Base-by-base conservation (phyloP, 2,113 vertebrate genomes). In the Sylvietta virens region DNA sequence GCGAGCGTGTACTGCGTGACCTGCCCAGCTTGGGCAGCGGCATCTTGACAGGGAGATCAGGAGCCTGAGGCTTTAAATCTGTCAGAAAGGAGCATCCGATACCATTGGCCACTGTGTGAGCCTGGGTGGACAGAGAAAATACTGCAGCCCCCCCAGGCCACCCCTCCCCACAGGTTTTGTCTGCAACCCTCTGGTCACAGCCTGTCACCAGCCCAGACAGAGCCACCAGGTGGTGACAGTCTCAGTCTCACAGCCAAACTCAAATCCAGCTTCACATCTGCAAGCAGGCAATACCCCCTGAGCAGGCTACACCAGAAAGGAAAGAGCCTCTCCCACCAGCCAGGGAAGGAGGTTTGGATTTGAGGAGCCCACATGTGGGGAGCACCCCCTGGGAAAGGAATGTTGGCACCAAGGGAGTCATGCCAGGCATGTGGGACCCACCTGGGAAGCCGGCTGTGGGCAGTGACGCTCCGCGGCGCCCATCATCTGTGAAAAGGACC, bases 401-500 rank as follows among this genome's bases (percentile, higher is more conserved):
- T 1, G 0, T 13, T 2, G 5, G 51, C 66, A 69, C 27, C 0
- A 0, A 73, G 31, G 33, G 21, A 84, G 33, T 21, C 0, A 0
- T 44, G 53, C 40, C 21, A 9, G 51, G 24, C 0, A 0, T 0
- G 2, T 3, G 17, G 15, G 22, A 83, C 97, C 61, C 88, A 99
- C 99, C 98, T 97, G 92, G 73, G 45, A 94, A 74, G 35, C 54
- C 9, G 1, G 57, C 94, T 37, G 94, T 28, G 8, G 98, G 94
- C 33, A 97, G 56, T 1, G 70, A 58, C 0, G 97, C 73, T 4
- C 98, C 97, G 17, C 98, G 97, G 28, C 98, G 98, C 31, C 98
- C 98, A 0, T 99, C 99, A 0, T 99, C 99, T 0, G 99, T 99
- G 96, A 99, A 99, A 20, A 99, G 97, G 7, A 99, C 98, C 97